Percentiles rank a stretch among this genome's conserved stretches.
phyloP scores from a whole-genome alignment of 2,888 invertebrate genomes.

The Dioctria linearis region DNA sequence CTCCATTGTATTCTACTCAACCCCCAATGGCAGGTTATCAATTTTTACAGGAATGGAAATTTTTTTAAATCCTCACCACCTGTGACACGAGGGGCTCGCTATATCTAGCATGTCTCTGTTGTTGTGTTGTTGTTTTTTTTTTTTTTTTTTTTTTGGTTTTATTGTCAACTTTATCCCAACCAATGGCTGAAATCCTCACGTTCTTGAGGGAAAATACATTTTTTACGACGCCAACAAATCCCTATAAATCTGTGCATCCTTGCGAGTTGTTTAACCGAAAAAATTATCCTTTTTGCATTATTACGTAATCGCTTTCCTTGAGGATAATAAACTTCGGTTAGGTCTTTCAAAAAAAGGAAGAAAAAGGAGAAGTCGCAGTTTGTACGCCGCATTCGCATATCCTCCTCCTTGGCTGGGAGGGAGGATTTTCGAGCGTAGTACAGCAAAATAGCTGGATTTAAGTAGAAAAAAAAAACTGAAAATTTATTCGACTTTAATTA shows the following conservation, averaged over 20 bases:
- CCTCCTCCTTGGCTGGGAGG: neutral
- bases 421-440: slow-evolving; percentile 8
- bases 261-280: slow-evolving; percentile 58
- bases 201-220: slow-evolving; percentile 57
- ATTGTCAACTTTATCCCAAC: slow-evolving; percentile 43
- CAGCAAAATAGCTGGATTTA: neutral
- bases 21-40: slow-evolving; percentile 52
- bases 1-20: slow-evolving; percentile 36
- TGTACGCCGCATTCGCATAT: neutral
- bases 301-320: slow-evolving; percentile 58
- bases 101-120: slow-evolving; percentile 23
- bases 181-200: slow-evolving; percentile 51
- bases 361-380: neutral
- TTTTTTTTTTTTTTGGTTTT: neutral
- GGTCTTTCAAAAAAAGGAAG: neutral
- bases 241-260: slow-evolving; percentile 53
- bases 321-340: slow-evolving; percentile 50
- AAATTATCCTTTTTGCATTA: slow-evolving; percentile 59
- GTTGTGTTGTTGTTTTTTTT: too few species aligned
- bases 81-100: slow-evolving; percentile 54
- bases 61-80: slow-evolving; percentile 59
- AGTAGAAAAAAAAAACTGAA: slow-evolving; percentile 49
- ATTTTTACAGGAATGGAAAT: slow-evolving; percentile 46
- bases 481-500: slow-evolving; percentile 59
- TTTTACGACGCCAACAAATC: slow-evolving; percentile 58